phyloP scores from a whole-genome alignment of 2,888 invertebrate species.

The Holacanthella duospinosa region DNA sequence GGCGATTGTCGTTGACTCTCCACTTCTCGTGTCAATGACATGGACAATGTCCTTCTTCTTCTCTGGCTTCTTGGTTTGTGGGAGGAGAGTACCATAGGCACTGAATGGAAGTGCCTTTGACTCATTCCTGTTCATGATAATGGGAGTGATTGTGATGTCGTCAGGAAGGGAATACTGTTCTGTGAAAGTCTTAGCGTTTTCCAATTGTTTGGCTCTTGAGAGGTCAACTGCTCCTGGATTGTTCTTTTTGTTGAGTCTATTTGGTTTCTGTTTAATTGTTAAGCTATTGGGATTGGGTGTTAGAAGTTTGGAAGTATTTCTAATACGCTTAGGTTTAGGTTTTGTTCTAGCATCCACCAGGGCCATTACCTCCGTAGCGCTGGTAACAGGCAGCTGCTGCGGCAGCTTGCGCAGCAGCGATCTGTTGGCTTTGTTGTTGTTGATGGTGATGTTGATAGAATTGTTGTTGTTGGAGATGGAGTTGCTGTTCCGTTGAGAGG shows the following conservation, averaged over 20 bases:
- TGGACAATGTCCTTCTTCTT: conserved; percentile 32
- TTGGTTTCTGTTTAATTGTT: too few relatives aligned
- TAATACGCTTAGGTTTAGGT: background rate
- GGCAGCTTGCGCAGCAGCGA: conserved; percentile 19
- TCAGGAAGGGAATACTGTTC: conserved; percentile 38
- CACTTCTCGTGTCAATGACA: conserved; percentile 33
- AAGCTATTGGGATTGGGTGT: conserved; percentile 10
- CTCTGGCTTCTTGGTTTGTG: conserved; percentile 2
- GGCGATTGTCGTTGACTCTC: conserved; percentile 33
- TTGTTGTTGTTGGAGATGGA: conserved; percentile 39
- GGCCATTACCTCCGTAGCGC: conserved; percentile 41
- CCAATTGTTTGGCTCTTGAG: conserved; percentile 24
- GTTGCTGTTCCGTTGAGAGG: conserved; percentile 37
- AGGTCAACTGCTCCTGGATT: too few relatives aligned
- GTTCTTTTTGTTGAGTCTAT: conserved; percentile 17
- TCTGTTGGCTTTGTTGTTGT: conserved; percentile 11
- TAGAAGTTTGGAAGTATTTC: background rate
- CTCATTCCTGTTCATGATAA: conserved; percentile 10
- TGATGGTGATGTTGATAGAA: conserved; percentile 38
- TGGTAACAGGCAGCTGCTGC: conserved; percentile 41
- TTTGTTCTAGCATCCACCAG: background rate
- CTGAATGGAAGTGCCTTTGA: background rate
- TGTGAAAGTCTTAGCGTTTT: conserved; percentile 36
- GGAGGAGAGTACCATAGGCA: background rate
- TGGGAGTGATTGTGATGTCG: conserved; percentile 36